Evolutionary conservation across 2,797 vertebrate genomes (phyloP).

Genomic region (Lerista edwardsae): DNA sequence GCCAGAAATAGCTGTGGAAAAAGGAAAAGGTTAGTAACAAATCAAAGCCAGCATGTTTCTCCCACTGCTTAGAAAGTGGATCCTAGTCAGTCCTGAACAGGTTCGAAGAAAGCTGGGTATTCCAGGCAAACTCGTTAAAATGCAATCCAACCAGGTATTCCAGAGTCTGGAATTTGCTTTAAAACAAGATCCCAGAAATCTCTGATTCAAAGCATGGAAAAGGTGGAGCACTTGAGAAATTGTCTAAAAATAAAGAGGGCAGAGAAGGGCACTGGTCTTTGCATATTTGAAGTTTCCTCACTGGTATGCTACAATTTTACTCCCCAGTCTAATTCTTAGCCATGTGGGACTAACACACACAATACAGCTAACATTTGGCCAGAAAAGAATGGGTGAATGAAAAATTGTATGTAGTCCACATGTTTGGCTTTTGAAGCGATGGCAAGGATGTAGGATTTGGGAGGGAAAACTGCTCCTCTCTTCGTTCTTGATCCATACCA

Average conservation of each 20-base stretch:
- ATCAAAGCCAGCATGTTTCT: background rate
- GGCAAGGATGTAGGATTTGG: background rate
- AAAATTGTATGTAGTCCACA: background rate
- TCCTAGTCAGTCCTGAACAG: background rate
- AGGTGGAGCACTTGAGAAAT: background rate
- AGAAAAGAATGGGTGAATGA: background rate
- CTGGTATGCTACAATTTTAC: background rate
- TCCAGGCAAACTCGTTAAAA: background rate
- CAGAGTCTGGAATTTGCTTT: background rate
- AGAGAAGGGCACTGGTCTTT: background rate
- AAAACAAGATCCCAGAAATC: background rate
- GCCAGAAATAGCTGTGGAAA: constrained; percentile 28
- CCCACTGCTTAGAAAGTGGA: background rate
- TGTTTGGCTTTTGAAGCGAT: background rate
- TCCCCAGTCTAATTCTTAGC: no score
- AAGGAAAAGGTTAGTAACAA: background rate
- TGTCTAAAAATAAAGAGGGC: background rate
- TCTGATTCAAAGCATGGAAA: background rate
- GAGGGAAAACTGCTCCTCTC: background rate
- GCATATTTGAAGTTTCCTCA: background rate
- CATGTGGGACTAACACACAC: no score
- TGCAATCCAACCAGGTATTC: background rate
- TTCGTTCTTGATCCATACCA: constrained; percentile 8
- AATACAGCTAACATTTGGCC: background rate
- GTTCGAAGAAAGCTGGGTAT: background rate